Evolutionary conservation across 2,113 vertebrate genomes (phyloP).

Genomic region (Zosterops lateralis): DNA sequence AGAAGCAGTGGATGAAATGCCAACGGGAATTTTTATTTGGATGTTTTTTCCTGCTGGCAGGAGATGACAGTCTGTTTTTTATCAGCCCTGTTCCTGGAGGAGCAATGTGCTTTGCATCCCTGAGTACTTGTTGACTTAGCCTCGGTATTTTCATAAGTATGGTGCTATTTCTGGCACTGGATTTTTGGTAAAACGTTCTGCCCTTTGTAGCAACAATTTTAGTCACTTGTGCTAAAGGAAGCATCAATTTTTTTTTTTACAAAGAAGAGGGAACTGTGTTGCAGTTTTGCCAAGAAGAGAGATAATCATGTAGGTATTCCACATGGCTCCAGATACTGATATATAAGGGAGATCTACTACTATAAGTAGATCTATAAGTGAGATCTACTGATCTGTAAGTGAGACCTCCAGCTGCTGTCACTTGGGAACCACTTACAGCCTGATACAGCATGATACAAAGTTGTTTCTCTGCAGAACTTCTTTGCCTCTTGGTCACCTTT

Average conservation of each 20-base stretch:
- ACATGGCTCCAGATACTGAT: background rate
- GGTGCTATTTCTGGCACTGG: background rate
- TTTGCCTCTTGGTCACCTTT: background rate
- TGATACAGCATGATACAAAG: background rate
- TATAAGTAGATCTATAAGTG: background rate
- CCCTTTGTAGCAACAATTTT: background rate
- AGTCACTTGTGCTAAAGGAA: background rate
- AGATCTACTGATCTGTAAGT: background rate
- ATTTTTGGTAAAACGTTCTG: background rate
- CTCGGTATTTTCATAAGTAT: background rate
- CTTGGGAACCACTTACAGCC: background rate
- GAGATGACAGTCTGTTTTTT: background rate
- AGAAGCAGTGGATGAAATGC: background rate
- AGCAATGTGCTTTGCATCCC: background rate
- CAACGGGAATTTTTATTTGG: background rate
- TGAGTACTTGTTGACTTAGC: background rate
- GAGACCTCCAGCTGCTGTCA: background rate
- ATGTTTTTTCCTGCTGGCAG: background rate
- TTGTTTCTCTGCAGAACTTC: background rate
- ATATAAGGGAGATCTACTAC: background rate
- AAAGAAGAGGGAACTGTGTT: background rate
- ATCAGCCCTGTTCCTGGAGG: background rate
- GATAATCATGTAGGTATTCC: background rate
- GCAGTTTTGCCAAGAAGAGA: background rate
- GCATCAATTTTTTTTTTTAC: rapidly evolving